Percentiles rank a stretch among this genome's conserved stretches.
These are phyloP conservation scores for Takifugu ocellatus DNA, from an alignment of 2,797 vertebrate genomes.

Conservation along the genomic window DNA sequence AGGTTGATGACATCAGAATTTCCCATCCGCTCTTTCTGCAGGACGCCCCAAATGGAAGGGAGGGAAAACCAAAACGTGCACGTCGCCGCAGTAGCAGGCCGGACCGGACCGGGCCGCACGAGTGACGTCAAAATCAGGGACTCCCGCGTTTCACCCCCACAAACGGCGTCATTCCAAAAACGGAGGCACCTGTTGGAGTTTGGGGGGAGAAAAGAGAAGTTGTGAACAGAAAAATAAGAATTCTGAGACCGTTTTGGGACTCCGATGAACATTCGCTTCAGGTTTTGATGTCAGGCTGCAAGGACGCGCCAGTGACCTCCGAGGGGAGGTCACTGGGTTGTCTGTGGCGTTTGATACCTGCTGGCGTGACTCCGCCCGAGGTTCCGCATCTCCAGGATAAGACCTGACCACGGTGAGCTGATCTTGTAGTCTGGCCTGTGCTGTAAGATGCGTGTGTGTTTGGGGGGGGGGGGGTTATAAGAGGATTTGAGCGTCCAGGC, in stretches of 20 bases:
- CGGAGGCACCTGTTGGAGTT: too few species aligned
- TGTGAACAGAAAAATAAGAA: too few species aligned
- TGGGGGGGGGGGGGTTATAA: conserved; percentile 57
- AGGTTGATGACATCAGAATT: conserved; percentile 99
- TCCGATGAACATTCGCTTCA: too few species aligned
- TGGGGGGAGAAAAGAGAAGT: too few species aligned
- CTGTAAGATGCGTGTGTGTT: conserved; percentile 45
- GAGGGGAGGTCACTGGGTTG: conserved; percentile 21
- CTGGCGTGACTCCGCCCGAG: conserved; percentile 60
- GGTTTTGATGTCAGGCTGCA: background rate
- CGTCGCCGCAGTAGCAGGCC: conserved; percentile 64
- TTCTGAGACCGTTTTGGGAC: too few species aligned
- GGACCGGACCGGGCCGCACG: conserved; percentile 44
- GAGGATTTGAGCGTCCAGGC: conserved; percentile 63
- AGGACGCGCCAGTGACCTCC: conserved; percentile 1
- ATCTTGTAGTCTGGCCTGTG: conserved; percentile 61
- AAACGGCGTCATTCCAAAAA: background rate
- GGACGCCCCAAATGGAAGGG: conserved; percentile 65
- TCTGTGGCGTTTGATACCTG: conserved; percentile 56
- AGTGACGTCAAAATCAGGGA: conserved; percentile 71
- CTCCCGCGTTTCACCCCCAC: conserved; percentile 54
- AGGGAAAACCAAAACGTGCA: conserved; percentile 1
- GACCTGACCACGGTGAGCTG: conserved; percentile 49
- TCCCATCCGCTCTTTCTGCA: conserved; percentile 91
- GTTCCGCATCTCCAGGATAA: conserved; percentile 59